Base-by-base conservation (phyloP, 2,888 invertebrate species). In the Patella depressa region DNA sequence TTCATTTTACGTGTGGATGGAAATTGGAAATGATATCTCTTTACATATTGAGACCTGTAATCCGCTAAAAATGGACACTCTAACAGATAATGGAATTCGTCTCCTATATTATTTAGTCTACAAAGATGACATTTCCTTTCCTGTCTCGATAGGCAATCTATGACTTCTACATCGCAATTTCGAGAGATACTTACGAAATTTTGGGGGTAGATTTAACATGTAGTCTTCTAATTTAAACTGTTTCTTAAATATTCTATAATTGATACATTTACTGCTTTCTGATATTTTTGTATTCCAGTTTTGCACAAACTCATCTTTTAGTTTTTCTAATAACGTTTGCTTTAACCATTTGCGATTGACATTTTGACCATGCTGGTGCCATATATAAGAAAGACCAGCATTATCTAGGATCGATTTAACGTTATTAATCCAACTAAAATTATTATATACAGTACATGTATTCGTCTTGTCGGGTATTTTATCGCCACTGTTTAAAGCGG, bases 201-300 rank as follows among this genome's bases (percentile, higher is more conserved):
- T 24, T 12, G 65, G 65, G 65, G 65, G 14, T 17, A 65, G 7
- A 65, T 19, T 65, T 9, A 65, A 19, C 24, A 65, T 11, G 24
- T 65, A 65, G 19, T 65, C 24, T 65, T 65, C 11, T 24, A 65
- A 65, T 65, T 65, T 4, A 65, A 65, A 65, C 9, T 65, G 19
- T 65, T 19, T 24, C 65, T 65, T 65, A 65, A 65, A 65, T 17
- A 65, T 24, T 65, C 65, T 65, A 65, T 65, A 65, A 19, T n/a
- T 65, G 24, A 24, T 19, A 24, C 65, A 65, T 65, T 65, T 65
- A 12, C 24, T 65, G 24, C 65, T 65, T 9, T 65, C 12, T 15
- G 19, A 24, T 24, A 65, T 65, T 24, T 65, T 65, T 65, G 19
- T 19, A 19, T 19, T 24, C 65, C 65, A 65, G 19, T 65, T 24